Base-by-base conservation (phyloP, 2,113 vertebrate species). In the Passer montanus region DNA sequence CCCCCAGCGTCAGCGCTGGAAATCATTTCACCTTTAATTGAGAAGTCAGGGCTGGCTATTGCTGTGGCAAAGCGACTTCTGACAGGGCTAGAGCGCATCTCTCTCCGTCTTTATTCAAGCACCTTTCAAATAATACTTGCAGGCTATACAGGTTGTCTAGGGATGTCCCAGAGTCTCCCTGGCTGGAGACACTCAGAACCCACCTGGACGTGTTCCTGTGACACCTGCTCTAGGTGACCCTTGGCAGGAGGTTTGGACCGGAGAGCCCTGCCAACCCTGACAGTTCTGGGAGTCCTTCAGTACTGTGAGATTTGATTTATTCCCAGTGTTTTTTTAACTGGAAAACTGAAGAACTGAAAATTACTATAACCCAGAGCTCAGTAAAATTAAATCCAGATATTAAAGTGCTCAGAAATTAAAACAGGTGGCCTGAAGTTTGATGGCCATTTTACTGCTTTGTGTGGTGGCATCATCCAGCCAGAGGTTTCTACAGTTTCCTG, bases 281-380 rank as follows among this genome's bases (percentile, higher is more conserved):
- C n/a, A 47, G 1, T 55, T 31, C 21, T 49, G 21, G 16, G 52
- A n/a, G 13, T 37, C 37, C 28, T 33, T 66, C 37, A 24, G 13
- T 46, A 56, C 33, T 37, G 41, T 27, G 63, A 39, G n/a, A 43
- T 43, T 28, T 35, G 3, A 19, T 72, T 67, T 87, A 37, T 56
- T 82, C 35, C 18, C 3, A 0, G 0, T 0, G 0, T 31, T 50
- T 41, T 52, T 55, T 62, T 11, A 15, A 55, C 7, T 58, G 35
- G 11, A 30, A 78, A 81, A 23, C 7, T 5, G 39, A 70, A 78
- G 35, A 41, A 15, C 23, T 55, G 75, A 39, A 63, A 83, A 76
- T 39, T 3, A 11, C 11, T 33, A 0, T 53, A 83, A 35, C 35
- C 52, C 50, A 24, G 23, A 24, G 30, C 11, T 76, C 43, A 55